A percentile compares a stretch with the other conserved stretches of the same genome.
These are phyloP conservation scores for Tachina lurida DNA, from an alignment of 2,888 invertebrate genomes.

Conservation along the genomic window DNA sequence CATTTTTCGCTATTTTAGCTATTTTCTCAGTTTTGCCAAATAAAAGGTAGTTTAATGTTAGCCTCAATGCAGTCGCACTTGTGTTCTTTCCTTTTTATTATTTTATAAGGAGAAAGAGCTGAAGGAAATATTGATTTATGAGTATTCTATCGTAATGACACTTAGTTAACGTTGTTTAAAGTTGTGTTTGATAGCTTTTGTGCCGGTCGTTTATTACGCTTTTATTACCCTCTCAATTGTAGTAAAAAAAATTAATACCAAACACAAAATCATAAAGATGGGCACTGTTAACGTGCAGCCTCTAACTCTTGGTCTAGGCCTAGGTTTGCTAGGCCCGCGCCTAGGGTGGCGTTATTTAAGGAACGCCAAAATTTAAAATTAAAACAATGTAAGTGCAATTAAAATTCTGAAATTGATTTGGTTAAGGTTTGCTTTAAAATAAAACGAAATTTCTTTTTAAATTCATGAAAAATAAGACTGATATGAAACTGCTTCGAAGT, in stretches of 20 bases:
- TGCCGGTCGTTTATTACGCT: not conserved
- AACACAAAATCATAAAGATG: conserved; percentile 2
- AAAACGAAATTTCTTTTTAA: too few species aligned
- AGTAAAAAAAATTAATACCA: not conserved
- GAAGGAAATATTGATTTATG: conserved; percentile 55
- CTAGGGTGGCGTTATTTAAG: too few species aligned
- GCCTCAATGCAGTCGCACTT: conserved; percentile 20
- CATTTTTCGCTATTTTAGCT: not conserved
- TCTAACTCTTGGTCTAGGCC: too few species aligned
- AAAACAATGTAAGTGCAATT: too few species aligned
- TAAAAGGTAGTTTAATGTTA: not conserved
- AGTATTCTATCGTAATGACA: conserved; percentile 34
- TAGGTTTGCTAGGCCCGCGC: too few species aligned
- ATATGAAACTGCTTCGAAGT: too few species aligned
- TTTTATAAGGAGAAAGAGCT: not conserved
- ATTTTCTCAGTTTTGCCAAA: too few species aligned
- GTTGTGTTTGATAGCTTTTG: not conserved
- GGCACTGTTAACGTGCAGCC: not conserved
- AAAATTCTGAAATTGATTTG: too few species aligned
- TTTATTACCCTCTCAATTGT: not conserved
- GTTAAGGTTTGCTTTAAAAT: too few species aligned
- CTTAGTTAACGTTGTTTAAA: conserved; percentile 10
- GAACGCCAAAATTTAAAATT: too few species aligned
- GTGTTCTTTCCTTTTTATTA: conserved; percentile 13
- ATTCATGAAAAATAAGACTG: too few species aligned